Percentiles rank a stretch among this genome's conserved stretches.
phyloP scores from a whole-genome alignment of 2,113 vertebrate genomes.

The Oryzias woworae region DNA sequence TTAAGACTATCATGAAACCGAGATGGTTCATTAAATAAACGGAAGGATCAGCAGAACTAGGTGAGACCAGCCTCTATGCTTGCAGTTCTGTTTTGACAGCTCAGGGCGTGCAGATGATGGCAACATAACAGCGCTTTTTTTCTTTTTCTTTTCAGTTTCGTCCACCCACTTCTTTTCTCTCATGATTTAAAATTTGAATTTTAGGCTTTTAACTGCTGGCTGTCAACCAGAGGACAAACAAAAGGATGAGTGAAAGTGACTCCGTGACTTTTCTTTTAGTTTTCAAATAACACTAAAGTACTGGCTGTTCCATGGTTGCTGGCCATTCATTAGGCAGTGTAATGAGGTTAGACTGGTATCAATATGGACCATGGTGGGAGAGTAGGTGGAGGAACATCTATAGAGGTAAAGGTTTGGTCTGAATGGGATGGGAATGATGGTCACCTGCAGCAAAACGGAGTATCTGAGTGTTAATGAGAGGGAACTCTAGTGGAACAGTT shows the following conservation, averaged over 20 bases:
- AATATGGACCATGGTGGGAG: no score
- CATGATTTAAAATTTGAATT: constrained; percentile 48
- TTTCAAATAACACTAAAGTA: constrained; percentile 22
- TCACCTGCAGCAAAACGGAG: no score
- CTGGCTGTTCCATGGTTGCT: no score
- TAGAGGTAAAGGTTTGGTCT: no score
- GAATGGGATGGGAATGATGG: no score
- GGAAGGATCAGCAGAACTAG: constrained; percentile 27
- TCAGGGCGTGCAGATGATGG: constrained; percentile 36
- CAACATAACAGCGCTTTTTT: constrained; percentile 33
- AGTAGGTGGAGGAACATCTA: no score
- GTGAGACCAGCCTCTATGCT: constrained; percentile 36
- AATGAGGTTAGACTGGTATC: no score
- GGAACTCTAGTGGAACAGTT: no score
- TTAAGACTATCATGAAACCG: constrained; percentile 51
- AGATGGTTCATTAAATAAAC: constrained; percentile 55
- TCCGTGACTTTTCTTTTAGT: constrained; percentile 8
- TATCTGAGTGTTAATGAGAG: no score
- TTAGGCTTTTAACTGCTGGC: constrained; percentile 58
- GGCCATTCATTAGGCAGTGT: no score
- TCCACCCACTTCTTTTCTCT: constrained; percentile 42
- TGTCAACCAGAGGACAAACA: constrained; percentile 52
- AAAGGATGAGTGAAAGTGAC: constrained; percentile 37
- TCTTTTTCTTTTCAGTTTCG: constrained; percentile 26
- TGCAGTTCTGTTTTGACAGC: constrained; percentile 53